Evolutionary conservation across 2,888 invertebrate species (phyloP), one percentile per base, ranked within the genome.

Genomic region (Camptogramma bilineatum): DNA sequence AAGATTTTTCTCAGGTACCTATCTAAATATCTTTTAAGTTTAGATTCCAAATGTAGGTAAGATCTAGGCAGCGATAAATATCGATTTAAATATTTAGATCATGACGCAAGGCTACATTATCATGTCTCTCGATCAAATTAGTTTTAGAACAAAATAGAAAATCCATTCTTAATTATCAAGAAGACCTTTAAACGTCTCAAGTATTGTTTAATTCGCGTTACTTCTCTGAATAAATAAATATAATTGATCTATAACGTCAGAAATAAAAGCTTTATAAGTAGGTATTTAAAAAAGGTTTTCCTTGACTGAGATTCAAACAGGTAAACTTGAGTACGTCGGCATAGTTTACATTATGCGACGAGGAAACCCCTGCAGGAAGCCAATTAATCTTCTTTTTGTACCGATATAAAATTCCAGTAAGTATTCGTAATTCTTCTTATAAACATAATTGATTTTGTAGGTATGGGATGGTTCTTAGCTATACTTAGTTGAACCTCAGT

Each of bases 331-430:
- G 13, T 39, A 39, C 34, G 31, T 34, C 10, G 0, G 4, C 34
- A 39, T 39, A 39, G 34, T 13, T 31, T 13, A 39, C 34, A 39
- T 13, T 39, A 53, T 24, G 18, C 21, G 16, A 44, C 42, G 7
- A n/a, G 42, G 42, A 17, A 42, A 53, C 16, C 42, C 53, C 42
- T 24, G 16, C 28, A 31, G 28, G 46, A 55, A 46, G 17, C 16
- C 44, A 44, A 44, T 13, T 39, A 39, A 39, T 21, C 2, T 7
- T 21, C 2, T 7, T 28, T 28, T 28, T 28, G 5, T 7, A 28
- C 7, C 7, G 7, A 0, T 28, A 28, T 28, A 7, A 28, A 28
- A 28, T 28, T 28, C 28, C 28, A 8, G 5, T 28, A 21, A 8
- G 5, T 28, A 21, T 21, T 3, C 28, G 28, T 28, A 28, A 28